Percentiles rank a stretch among this genome's conserved stretches.
Conservation (phyloP, 2,797 vertebrate species). For the Phrynocephalus forsythii region DNA sequence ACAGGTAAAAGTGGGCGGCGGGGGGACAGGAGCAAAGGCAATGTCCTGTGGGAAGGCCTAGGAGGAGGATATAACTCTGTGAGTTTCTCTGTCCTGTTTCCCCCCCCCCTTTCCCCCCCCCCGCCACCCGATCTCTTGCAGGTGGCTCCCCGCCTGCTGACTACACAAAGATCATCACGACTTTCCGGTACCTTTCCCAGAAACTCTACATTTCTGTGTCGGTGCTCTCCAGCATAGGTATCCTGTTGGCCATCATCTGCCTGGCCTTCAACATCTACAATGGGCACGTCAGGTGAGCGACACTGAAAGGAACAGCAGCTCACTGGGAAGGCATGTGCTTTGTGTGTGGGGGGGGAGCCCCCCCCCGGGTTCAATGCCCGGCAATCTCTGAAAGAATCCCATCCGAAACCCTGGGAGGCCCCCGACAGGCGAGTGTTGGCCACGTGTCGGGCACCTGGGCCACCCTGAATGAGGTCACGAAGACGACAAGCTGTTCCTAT, state of each 20-base stretch:
- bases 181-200: constrained; percentile 93
- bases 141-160: constrained; percentile 88
- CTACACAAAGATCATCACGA: constrained; percentile 90
- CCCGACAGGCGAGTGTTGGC: neutral
- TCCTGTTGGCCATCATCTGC: constrained; percentile 90
- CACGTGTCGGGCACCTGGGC: neutral
- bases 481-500: neutral
- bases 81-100: neutral
- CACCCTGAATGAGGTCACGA: neutral
- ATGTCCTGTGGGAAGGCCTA: neutral
- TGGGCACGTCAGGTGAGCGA: constrained; percentile 89
- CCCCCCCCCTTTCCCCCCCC: no score
- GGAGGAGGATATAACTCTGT: neutral
- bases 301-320: neutral
- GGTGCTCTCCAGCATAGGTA: constrained; percentile 89
- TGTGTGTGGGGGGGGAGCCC: no score
- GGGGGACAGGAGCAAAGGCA: no score
- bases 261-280: constrained; percentile 97
- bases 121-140: constrained; percentile 49
- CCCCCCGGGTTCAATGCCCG: neutral
- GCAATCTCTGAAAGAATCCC: neutral
- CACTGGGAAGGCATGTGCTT: neutral
- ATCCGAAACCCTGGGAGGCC: neutral
- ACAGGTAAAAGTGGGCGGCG: no score
- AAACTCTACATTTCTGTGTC: constrained; percentile 92